A percentile compares a stretch with the other conserved stretches of the same genome.
Evolutionary conservation across 2,113 vertebrate genomes (phyloP).

Genomic region (Clarias batrachus): DNA sequence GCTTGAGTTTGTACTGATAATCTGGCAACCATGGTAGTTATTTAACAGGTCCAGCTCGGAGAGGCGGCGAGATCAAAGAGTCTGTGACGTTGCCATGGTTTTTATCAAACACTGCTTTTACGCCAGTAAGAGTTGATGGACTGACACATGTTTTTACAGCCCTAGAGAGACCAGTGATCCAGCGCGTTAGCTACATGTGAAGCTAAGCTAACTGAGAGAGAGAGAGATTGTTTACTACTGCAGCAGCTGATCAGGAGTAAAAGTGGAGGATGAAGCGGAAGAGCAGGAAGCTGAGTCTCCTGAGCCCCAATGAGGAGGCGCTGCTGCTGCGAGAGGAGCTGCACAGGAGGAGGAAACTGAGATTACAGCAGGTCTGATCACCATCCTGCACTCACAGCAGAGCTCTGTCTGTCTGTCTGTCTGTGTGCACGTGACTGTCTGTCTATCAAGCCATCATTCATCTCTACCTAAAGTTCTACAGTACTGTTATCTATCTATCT

Average conservation of each 20-base stretch:
- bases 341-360: conserved; percentile 85
- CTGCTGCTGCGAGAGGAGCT: conserved; percentile 83
- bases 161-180: not conserved
- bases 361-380: conserved; percentile 83
- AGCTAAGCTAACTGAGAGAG: not conserved
- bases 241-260: not conserved
- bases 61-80: not conserved
- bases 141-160: not conserved
- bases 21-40: conserved; percentile 2
- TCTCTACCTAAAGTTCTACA: not conserved
- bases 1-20: not conserved
- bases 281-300: conserved; percentile 57
- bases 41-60: not conserved
- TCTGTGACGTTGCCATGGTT: not conserved
- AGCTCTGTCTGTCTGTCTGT: not conserved
- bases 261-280: conserved; percentile 79
- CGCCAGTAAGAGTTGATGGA: not conserved
- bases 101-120: not conserved
- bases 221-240: too few species aligned
- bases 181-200: not conserved
- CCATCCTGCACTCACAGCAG: not conserved
- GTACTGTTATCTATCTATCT: not conserved
- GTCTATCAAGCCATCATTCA: not conserved
- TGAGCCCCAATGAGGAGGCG: conserved; percentile 94
- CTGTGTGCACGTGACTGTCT: not conserved